Percentiles rank a stretch among this genome's conserved stretches.
Conservation (phyloP, 2,888 invertebrate species). For the Dorcus hopei region DNA sequence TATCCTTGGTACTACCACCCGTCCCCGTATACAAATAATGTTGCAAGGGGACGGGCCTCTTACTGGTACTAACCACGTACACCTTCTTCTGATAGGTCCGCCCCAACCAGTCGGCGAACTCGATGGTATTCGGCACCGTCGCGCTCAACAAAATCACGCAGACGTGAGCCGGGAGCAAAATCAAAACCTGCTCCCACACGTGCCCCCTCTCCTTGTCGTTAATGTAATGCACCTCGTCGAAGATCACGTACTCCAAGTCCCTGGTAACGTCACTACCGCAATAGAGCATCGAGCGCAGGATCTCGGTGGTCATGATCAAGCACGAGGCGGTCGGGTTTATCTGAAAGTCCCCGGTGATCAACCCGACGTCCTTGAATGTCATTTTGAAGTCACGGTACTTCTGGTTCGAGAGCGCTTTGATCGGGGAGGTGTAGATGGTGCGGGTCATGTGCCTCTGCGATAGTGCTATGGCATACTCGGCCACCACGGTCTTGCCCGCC, state of each 20-base stretch:
- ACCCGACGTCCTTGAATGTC: conserved; percentile 87
- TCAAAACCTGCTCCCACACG: conserved; percentile 98
- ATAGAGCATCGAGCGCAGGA: conserved; percentile 93
- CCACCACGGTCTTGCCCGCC: conserved; percentile 98
- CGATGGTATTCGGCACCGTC: conserved; percentile 94
- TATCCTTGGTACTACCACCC: conserved; percentile 72
- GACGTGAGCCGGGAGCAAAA: conserved; percentile 90
- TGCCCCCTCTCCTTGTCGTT: conserved; percentile 89
- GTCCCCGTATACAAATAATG: conserved; percentile 88
- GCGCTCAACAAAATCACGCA: conserved; percentile 96
- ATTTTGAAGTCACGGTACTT: conserved; percentile 97
- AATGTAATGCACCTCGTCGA: conserved; percentile 99
- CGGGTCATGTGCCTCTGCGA: conserved; percentile 89
- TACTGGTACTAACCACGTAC: conserved; percentile 89
- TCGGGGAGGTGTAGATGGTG: conserved; percentile 96
- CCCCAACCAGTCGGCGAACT: conserved; percentile 94
- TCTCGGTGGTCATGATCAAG: conserved; percentile 99
- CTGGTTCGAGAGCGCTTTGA: conserved; percentile 98
- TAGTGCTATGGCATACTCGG: conserved; percentile 97
- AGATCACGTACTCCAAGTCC: conserved; percentile 97
- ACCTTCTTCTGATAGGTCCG: conserved; percentile 82
- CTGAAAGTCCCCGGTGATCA: conserved; percentile 94
- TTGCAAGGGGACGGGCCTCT: conserved; percentile 92
- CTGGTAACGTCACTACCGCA: conserved; percentile 91
- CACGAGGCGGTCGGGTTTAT: conserved; percentile 92